Evolutionary conservation across 2,113 vertebrate species (phyloP).

Genomic region (Ivindomyrus marchei): DNA sequence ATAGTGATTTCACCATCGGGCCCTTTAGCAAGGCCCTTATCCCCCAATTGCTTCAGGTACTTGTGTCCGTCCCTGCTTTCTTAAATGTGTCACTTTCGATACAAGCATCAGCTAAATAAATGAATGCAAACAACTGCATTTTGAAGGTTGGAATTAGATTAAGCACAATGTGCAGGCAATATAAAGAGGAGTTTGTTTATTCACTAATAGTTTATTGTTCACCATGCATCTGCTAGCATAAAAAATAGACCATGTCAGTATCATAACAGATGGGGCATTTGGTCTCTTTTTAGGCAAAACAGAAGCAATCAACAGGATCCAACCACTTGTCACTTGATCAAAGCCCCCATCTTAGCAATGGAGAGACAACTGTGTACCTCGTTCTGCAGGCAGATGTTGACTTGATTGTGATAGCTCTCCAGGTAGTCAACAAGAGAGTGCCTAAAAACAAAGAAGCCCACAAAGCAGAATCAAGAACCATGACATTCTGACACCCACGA

Average conservation of each 20-base stretch:
- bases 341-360: not conserved
- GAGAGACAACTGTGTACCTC: slow-evolving; percentile 63
- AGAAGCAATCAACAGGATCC: not conserved
- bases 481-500: not conserved
- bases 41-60: not conserved
- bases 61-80: not conserved
- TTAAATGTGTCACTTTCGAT: not conserved
- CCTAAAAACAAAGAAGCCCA: slow-evolving; percentile 53
- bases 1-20: not conserved
- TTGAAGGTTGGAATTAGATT: not conserved
- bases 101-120: not conserved
- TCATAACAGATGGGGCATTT: not conserved
- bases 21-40: not conserved
- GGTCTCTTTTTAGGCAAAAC: not conserved
- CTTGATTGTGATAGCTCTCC: slow-evolving; percentile 78
- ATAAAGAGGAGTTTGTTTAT: not conserved
- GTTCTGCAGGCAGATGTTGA: slow-evolving; percentile 71
- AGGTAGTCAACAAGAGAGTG: slow-evolving; percentile 77
- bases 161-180: not conserved
- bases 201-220: not conserved
- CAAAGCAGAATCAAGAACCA: not conserved
- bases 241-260: not conserved
- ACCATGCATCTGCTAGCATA: not conserved
- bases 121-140: not conserved
- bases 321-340: not conserved